Evolutionary conservation across 2,113 vertebrate genomes (phyloP).

Genomic region (Rhea pennata): DNA sequence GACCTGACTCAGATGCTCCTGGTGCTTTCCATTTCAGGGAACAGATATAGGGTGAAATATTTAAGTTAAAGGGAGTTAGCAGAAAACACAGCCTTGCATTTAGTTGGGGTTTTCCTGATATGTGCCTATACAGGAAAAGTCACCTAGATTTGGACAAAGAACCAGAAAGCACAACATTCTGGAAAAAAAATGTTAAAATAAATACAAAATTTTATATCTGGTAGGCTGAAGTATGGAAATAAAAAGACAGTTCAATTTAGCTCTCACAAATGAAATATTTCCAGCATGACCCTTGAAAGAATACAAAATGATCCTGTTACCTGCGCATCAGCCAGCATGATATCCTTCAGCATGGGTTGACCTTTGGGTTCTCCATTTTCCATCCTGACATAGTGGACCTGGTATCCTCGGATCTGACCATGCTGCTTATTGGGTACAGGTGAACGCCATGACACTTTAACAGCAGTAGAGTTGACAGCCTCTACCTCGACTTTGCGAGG

Average conservation of each 20-base stretch:
- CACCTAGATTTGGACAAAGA: neutral
- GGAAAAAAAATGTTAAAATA: neutral
- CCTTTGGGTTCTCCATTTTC: conserved; percentile 94
- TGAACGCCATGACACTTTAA: conserved; percentile 98
- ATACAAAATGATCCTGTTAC: conserved; percentile 70
- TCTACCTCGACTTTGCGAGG: conserved; percentile 99
- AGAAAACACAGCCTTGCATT: neutral
- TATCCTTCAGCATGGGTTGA: conserved; percentile 95
- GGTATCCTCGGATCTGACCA: conserved; percentile 98
- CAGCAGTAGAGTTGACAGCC: conserved; percentile 98
- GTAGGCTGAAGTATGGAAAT: neutral
- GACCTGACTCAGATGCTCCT: neutral
- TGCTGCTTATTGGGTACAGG: conserved; percentile 98
- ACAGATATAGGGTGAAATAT: neutral
- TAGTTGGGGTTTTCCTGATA: neutral
- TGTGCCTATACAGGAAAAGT: neutral
- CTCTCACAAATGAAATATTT: neutral
- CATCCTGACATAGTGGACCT: conserved; percentile 98
- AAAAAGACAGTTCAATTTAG: neutral
- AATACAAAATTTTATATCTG: neutral
- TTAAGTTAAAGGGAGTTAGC: neutral
- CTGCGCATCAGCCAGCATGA: conserved; percentile 98
- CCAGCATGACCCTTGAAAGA: neutral
- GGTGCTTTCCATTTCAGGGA: neutral
- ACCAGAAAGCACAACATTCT: neutral